Conservation (phyloP, 2,888 invertebrate genomes). For the Unio delphinus region DNA sequence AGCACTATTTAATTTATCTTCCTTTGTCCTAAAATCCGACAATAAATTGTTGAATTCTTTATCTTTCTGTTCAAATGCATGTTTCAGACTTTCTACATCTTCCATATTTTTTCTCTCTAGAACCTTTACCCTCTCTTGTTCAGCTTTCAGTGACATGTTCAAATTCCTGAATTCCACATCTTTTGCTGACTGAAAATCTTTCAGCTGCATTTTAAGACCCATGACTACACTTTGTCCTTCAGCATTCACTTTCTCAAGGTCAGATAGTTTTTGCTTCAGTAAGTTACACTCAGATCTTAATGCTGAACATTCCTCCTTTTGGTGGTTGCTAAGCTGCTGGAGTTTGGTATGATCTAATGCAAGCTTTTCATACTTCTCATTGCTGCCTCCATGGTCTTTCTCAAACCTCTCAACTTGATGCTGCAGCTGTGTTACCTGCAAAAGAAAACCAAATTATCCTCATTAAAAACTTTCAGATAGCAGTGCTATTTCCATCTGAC, state of each 20-base stretch:
- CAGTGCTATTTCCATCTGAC: neutral
- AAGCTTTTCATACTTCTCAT: constrained; percentile 49
- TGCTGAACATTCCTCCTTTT: constrained; percentile 22
- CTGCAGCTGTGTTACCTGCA: constrained; percentile 44
- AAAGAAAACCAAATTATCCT: constrained; percentile 3
- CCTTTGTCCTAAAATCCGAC: constrained; percentile 18
- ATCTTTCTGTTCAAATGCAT: constrained; percentile 40
- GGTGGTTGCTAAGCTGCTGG: constrained; percentile 38
- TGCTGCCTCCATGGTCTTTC: constrained; percentile 41
- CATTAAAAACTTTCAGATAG: neutral
- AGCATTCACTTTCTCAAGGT: constrained; percentile 21
- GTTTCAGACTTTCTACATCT: constrained; percentile 33
- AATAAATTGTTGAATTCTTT: constrained; percentile 36
- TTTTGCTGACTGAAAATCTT: constrained; percentile 26
- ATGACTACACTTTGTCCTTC: constrained; percentile 23
- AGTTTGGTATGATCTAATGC: constrained; percentile 41
- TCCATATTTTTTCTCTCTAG: constrained; percentile 29
- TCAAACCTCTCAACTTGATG: constrained; percentile 42
- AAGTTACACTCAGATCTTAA: constrained; percentile 25
- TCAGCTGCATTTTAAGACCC: constrained; percentile 24
- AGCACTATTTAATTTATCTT: constrained; percentile 24
- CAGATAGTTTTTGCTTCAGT: constrained; percentile 26
- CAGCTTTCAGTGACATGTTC: constrained; percentile 16
- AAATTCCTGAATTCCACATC: constrained; percentile 27
- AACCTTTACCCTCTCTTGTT: constrained; percentile 19